These are phyloP conservation scores for Sebastes vulpes DNA, from an alignment of 2,797 vertebrate genomes.

Conservation along the genomic window DNA sequence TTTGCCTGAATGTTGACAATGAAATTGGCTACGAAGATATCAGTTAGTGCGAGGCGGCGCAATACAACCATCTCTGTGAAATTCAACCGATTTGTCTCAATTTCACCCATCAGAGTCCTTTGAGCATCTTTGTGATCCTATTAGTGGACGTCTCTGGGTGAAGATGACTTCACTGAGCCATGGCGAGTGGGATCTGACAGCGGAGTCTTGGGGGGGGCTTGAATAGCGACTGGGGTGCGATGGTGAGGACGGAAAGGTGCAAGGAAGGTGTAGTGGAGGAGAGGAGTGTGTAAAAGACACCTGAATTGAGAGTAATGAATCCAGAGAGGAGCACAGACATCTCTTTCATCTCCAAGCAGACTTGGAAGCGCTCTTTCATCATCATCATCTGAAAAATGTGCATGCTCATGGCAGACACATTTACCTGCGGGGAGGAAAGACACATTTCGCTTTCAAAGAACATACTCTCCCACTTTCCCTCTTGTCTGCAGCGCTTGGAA, in stretches of 20 bases:
- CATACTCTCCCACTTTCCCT: constrained; percentile 33
- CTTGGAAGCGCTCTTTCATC: constrained; percentile 77
- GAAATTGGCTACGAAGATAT: constrained; percentile 36
- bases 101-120: constrained; percentile 78
- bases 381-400: constrained; percentile 75
- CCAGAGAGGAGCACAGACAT: constrained; percentile 68
- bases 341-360: constrained; percentile 82
- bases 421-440: constrained; percentile 64
- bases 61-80: constrained; percentile 34
- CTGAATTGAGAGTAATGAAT: constrained; percentile 86
- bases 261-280: constrained; percentile 30
- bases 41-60: constrained; percentile 22
- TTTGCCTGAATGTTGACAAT: constrained; percentile 29
- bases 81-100: constrained; percentile 81
- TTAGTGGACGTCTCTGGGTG: constrained; percentile 66
- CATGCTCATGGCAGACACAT: constrained; percentile 53
- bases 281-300: constrained; percentile 69
- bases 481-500: constrained; percentile 46
- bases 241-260: constrained; percentile 30
- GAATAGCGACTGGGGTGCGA: neutral
- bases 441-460: constrained; percentile 72
- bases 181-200: constrained; percentile 59
- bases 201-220: neutral
- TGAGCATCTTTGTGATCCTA: constrained; percentile 71
- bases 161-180: constrained; percentile 71